Conservation (phyloP, 2,113 vertebrate species). For the Salvator merianae region DNA sequence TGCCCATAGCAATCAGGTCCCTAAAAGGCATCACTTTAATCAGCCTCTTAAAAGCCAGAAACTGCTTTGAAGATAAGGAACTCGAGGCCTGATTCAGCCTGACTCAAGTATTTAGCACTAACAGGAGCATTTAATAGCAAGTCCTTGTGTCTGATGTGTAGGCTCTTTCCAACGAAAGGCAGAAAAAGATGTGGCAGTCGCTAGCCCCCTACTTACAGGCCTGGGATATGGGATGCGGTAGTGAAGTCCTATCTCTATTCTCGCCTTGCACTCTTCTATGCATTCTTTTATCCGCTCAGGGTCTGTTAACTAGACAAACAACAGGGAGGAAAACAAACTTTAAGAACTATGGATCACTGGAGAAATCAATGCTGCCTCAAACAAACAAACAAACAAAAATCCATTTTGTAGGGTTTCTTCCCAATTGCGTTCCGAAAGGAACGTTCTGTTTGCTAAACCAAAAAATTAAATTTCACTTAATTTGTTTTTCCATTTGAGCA, state of each 20-base stretch:
- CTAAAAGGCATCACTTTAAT: not conserved
- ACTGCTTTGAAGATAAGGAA: not conserved
- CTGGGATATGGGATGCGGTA: slow-evolving; percentile 94
- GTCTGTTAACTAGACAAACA: slow-evolving; percentile 82
- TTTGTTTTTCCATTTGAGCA: not conserved
- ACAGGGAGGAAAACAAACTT: slow-evolving; percentile 9
- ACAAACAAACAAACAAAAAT: not conserved
- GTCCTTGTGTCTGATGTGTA: no score
- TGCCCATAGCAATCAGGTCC: not conserved
- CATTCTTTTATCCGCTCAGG: slow-evolving; percentile 81
- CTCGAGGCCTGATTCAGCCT: slow-evolving; percentile 7
- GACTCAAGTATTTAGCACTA: slow-evolving; percentile 12
- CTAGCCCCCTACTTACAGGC: slow-evolving; percentile 82
- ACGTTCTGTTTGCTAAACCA: not conserved
- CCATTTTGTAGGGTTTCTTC: not conserved
- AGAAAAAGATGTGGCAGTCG: not conserved
- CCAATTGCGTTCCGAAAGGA: not conserved
- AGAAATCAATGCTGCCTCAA: slow-evolving; percentile 22
- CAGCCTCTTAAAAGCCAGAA: not conserved
- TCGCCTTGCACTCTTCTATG: slow-evolving; percentile 89
- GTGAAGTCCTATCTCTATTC: slow-evolving; percentile 94
- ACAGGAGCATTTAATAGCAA: not conserved
- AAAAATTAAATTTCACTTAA: not conserved
- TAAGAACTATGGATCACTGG: slow-evolving; percentile 14
- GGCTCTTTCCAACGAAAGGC: not conserved